Conservation (phyloP, 2,888 invertebrate genomes). For the Diarsia dahlii region DNA sequence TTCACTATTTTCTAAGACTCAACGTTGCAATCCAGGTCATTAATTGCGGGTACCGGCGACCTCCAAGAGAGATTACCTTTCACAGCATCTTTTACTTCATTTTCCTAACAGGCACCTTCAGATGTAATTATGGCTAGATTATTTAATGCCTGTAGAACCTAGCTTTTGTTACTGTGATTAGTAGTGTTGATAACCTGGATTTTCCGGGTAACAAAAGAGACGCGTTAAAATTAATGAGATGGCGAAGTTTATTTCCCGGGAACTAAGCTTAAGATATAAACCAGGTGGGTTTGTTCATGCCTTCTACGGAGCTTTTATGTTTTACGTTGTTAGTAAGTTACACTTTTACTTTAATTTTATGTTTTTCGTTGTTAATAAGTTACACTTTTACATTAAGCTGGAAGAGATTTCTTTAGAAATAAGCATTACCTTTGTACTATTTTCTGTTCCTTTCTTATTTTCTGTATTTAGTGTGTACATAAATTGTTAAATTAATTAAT, state of each 20-base stretch:
- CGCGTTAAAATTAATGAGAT: slow-evolving; percentile 18
- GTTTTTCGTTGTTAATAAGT: too few species aligned
- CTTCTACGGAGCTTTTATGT: background rate
- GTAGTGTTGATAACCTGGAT: slow-evolving; percentile 6
- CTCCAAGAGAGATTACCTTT: slow-evolving; percentile 8
- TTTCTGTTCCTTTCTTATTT: too few species aligned
- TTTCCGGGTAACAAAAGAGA: slow-evolving; percentile 9
- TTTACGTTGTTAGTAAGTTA: background rate
- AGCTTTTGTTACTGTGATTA: slow-evolving; percentile 23
- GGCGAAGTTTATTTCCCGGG: background rate
- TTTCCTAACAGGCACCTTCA: slow-evolving; percentile 5
- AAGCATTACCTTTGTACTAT: too few species aligned
- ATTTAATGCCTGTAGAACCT: background rate
- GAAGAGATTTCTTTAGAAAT: too few species aligned
- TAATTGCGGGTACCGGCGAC: slow-evolving; percentile 37
- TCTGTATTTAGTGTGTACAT: too few species aligned
- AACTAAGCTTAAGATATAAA: background rate
- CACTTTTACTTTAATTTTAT: too few species aligned
- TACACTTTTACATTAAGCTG: too few species aligned
- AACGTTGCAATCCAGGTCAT: slow-evolving; percentile 30
- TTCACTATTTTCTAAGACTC: slow-evolving; percentile 1
- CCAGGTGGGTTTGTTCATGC: background rate
- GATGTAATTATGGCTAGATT: slow-evolving; percentile 14
- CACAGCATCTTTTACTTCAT: slow-evolving; percentile 1
- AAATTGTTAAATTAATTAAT: too few species aligned